Evolutionary conservation across 2,113 vertebrate genomes (phyloP).

Genomic region (Strigops habroptila): DNA sequence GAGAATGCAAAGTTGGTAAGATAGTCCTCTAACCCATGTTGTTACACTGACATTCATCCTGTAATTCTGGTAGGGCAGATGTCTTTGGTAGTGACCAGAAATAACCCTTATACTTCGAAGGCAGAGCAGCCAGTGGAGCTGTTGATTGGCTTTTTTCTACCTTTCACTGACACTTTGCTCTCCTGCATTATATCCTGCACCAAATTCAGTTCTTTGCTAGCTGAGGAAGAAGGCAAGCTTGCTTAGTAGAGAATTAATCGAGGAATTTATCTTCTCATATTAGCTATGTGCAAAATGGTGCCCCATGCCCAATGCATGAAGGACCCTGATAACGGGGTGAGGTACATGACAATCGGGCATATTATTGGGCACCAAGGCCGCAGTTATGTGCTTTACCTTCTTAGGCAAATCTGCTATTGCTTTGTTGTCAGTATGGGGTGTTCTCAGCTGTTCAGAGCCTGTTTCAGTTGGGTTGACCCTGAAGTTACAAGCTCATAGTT

Average conservation of each 20-base stretch:
- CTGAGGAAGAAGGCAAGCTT: not conserved
- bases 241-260: not conserved
- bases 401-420: not conserved
- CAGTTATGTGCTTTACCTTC: accelerated
- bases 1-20: not conserved
- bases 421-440: not conserved
- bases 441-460: not conserved
- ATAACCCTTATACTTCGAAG: not conserved
- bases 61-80: not conserved
- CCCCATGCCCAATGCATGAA: not conserved
- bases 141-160: not conserved
- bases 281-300: not conserved
- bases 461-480: not conserved
- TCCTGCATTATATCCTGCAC: not conserved
- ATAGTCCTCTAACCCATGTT: not conserved
- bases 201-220: not conserved
- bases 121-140: not conserved
- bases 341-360: not conserved
- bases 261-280: not conserved
- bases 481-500: not conserved
- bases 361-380: not conserved
- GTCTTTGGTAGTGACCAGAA: not conserved
- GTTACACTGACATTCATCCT: not conserved
- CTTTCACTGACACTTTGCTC: not conserved
- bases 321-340: not conserved